These are phyloP conservation scores for Leptinotarsa juncta DNA, from an alignment of 2,888 invertebrate species.

Conservation along the genomic window DNA sequence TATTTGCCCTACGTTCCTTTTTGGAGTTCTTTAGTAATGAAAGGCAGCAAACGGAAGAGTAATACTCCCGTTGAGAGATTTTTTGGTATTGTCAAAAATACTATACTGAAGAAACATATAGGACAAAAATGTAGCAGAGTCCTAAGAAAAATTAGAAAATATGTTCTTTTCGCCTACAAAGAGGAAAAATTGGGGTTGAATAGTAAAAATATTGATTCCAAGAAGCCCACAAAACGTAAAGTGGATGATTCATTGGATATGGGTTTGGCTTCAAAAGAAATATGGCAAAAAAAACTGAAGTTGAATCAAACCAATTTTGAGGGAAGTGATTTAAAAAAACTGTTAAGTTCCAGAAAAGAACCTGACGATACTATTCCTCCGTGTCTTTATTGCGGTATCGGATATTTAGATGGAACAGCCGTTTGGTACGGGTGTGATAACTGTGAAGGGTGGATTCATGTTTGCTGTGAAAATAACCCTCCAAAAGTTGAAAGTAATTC, in stretches of 20 bases:
- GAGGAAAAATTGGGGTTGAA: background rate
- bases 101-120: background rate
- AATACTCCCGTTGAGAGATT: constrained; percentile 13
- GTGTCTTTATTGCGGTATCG: background rate
- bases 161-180: constrained; percentile 6
- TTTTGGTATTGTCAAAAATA: background rate
- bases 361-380: background rate
- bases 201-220: background rate
- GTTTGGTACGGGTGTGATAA: background rate
- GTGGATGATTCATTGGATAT: background rate
- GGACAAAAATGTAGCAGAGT: background rate
- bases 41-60: background rate
- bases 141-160: background rate
- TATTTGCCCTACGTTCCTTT: constrained; percentile 29
- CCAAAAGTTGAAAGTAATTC: background rate
- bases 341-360: background rate
- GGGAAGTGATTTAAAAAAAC: background rate
- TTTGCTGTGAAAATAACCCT: background rate
- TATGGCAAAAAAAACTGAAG: background rate
- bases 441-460: background rate
- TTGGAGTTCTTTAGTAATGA: constrained; percentile 28
- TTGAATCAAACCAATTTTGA: background rate
- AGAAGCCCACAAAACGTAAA: background rate
- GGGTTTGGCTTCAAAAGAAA: constrained; percentile 2
- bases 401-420: background rate